phyloP scores from a whole-genome alignment of 2,888 invertebrate genomes.

The Hydropsyche betteni region DNA sequence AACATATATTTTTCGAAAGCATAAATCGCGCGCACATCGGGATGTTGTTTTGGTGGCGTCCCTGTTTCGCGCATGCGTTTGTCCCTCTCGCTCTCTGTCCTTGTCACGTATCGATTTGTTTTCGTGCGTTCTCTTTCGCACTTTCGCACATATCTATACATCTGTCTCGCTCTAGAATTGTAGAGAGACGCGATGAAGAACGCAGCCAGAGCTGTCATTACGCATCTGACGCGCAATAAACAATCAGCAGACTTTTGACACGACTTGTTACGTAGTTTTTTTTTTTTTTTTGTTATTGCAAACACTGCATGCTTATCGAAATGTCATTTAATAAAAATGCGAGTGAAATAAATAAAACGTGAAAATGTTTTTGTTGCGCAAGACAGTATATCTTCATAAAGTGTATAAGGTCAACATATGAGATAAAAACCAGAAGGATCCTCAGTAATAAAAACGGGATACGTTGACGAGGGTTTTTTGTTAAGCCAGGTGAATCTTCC shows the following conservation, averaged over 20 bases:
- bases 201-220: slow-evolving; percentile 7
- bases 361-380: no score
- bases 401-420: no score
- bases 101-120: slow-evolving; percentile 53
- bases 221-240: slow-evolving; percentile 6
- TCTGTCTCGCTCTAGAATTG: slow-evolving; percentile 39
- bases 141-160: slow-evolving; percentile 43
- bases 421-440: no score
- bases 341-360: no score
- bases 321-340: no score
- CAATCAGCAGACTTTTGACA: slow-evolving; percentile 2
- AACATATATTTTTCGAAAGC: not conserved
- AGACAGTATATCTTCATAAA: no score
- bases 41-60: slow-evolving; percentile 41
- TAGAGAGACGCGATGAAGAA: no score
- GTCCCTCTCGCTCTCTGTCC: slow-evolving; percentile 33
- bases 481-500: slow-evolving; percentile 26
- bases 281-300: no score
- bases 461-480: slow-evolving; percentile 5
- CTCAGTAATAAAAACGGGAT: not conserved
- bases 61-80: slow-evolving; percentile 10
- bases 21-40: no score
- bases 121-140: slow-evolving; percentile 54
- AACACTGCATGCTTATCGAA: no score
- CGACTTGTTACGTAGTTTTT: no score